Conservation (phyloP, 1,140 invertebrate genomes). For the Penaeus japonicus region DNA sequence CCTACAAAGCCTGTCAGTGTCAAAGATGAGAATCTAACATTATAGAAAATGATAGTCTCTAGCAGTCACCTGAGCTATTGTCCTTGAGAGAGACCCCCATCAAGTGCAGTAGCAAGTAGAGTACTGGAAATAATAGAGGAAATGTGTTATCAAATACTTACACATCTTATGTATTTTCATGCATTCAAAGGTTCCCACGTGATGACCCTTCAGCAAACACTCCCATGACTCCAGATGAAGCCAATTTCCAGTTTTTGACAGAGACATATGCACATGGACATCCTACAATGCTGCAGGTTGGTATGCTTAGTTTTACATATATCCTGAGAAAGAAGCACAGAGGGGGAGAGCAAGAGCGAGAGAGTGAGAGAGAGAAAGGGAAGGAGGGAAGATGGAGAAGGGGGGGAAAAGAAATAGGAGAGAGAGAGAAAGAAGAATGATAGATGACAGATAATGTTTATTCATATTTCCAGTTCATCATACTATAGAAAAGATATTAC, state of each 20-base stretch:
- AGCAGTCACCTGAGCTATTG: no score
- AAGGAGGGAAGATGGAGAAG: no score
- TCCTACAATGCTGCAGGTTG: conserved; percentile 57
- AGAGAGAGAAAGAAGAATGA: no score
- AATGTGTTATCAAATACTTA: no score
- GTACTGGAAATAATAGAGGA: no score
- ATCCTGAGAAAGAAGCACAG: neutral
- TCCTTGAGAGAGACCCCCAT: no score
- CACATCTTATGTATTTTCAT: neutral
- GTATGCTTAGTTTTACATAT: neutral
- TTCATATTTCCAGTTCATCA: neutral
- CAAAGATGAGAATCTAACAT: no score
- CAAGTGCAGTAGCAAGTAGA: no score
- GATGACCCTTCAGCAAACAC: conserved; percentile 48
- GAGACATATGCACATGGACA: conserved; percentile 59
- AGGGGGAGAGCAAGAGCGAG: no score
- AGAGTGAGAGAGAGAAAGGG: rapidly evolving
- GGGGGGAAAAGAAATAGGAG: no score
- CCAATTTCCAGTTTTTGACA: conserved; percentile 62
- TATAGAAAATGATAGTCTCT: no score
- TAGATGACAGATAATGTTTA: neutral
- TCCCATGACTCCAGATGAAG: conserved; percentile 61
- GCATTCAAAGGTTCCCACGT: conserved; percentile 47
- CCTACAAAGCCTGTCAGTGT: no score
- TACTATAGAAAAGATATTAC: neutral